These are phyloP conservation scores for Eupithecia centaureata DNA, from an alignment of 2,888 invertebrate genomes.

Conservation along the genomic window DNA sequence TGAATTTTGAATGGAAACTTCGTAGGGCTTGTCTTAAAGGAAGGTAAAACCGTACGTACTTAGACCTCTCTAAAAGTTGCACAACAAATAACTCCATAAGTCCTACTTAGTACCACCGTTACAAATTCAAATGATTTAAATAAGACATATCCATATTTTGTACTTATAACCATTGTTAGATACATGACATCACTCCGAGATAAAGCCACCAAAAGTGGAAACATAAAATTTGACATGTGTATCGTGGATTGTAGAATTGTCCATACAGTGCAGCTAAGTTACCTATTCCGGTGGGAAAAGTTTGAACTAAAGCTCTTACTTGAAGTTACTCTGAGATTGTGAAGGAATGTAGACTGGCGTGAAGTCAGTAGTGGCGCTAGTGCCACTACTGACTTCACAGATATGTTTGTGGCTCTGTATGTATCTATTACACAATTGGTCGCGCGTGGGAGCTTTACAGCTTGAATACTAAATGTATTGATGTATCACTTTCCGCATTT, in stretches of 20 bases:
- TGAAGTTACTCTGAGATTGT: not conserved
- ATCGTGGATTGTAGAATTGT: constrained; percentile 34
- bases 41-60: not conserved
- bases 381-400: not conserved
- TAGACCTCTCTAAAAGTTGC: not conserved
- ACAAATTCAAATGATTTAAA: constrained; percentile 25
- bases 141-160: constrained; percentile 33
- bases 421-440: constrained; percentile 55
- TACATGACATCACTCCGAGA: constrained; percentile 42
- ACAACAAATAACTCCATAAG: constrained; percentile 12
- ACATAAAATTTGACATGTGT: constrained; percentile 46
- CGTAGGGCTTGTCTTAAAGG: not conserved
- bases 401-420: constrained; percentile 28
- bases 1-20: too few species aligned
- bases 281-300: not conserved
- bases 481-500: constrained; percentile 43
- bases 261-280: not conserved
- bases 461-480: constrained; percentile 53
- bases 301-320: constrained; percentile 1
- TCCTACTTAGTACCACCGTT: constrained; percentile 4
- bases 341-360: not conserved
- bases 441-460: constrained; percentile 57
- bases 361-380: not conserved
- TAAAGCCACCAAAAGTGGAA: constrained; percentile 45
- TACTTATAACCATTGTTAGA: constrained; percentile 38